A percentile compares a stretch with the other conserved stretches of the same genome.
phyloP scores from a whole-genome alignment of 2,888 invertebrate genomes.

The Nineta flava region DNA sequence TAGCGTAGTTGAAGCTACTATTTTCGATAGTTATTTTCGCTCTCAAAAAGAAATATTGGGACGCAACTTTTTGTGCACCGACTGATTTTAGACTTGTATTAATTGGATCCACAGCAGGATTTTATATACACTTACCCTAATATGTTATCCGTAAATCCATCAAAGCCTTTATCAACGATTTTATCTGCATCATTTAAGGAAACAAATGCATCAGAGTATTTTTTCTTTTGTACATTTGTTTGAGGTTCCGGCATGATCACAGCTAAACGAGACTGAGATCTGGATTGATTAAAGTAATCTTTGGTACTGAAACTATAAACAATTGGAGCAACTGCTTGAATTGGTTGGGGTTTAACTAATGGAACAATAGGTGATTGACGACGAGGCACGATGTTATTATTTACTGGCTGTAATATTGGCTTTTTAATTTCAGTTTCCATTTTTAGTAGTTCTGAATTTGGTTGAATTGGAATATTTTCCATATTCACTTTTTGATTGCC shows the following conservation, averaged over 20 bases:
- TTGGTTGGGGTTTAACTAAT: constrained; percentile 14
- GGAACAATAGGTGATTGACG: constrained; percentile 12
- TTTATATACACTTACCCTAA: background rate
- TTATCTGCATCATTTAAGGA: background rate
- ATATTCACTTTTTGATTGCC: constrained; percentile 1
- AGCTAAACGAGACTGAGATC: constrained; percentile 11
- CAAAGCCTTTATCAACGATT: background rate
- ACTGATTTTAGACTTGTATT: too few relatives aligned
- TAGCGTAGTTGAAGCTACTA: too few relatives aligned
- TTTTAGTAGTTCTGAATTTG: background rate
- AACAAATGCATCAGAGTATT: background rate
- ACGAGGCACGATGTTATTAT: constrained; percentile 13
- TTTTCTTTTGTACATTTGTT: background rate
- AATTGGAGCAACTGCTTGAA: constrained; percentile 25
- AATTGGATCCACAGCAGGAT: too few relatives aligned
- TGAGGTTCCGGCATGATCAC: background rate
- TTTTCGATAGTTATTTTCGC: too few relatives aligned
- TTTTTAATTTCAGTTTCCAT: background rate
- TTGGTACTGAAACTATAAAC: constrained; percentile 26
- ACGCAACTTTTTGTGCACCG: too few relatives aligned
- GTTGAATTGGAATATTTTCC: background rate
- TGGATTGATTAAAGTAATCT: constrained; percentile 18
- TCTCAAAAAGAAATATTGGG: too few relatives aligned
- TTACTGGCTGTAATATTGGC: constrained; percentile 15
- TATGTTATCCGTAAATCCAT: background rate